phyloP scores from a whole-genome alignment of 2,797 vertebrate genomes.

The Phyllotis vaccarum region DNA sequence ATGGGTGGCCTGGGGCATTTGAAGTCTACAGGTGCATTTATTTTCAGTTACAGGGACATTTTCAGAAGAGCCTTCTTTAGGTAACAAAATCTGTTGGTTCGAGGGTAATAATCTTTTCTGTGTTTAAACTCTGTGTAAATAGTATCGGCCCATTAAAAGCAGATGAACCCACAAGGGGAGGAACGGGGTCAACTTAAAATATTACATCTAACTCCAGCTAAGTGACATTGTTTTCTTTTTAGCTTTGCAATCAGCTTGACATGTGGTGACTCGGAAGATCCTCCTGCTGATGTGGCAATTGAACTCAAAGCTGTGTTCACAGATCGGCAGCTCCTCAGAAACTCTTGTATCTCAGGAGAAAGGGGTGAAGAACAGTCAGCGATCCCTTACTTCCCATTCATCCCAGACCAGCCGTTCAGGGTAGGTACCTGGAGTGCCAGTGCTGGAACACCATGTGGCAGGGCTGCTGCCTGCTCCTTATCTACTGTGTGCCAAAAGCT shows the following conservation, averaged over 20 bases:
- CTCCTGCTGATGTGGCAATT: slow-evolving; percentile 93
- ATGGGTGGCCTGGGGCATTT: neutral
- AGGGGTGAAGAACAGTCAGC: slow-evolving; percentile 95
- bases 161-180: neutral
- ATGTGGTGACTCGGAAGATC: slow-evolving; percentile 93
- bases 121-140: neutral
- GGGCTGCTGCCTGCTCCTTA: neutral
- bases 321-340: slow-evolving; percentile 95
- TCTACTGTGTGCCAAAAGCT: slow-evolving; percentile 33
- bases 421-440: slow-evolving; percentile 88
- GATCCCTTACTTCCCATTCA: slow-evolving; percentile 98
- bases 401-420: slow-evolving; percentile 98
- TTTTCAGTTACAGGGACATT: slow-evolving; percentile 37
- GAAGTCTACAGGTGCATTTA: neutral
- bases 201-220: slow-evolving; percentile 27
- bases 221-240: slow-evolving; percentile 71
- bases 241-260: slow-evolving; percentile 97
- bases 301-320: slow-evolving; percentile 96
- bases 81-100: slow-evolving; percentile 27
- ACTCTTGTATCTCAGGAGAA: slow-evolving; percentile 94
- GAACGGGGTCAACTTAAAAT: neutral
- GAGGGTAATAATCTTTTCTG: slow-evolving; percentile 55
- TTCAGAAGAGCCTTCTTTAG: neutral
- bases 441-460: neutral
- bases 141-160: neutral